Base-by-base conservation (phyloP, 2,888 invertebrate species). In the Andrena hattorfiana region DNA sequence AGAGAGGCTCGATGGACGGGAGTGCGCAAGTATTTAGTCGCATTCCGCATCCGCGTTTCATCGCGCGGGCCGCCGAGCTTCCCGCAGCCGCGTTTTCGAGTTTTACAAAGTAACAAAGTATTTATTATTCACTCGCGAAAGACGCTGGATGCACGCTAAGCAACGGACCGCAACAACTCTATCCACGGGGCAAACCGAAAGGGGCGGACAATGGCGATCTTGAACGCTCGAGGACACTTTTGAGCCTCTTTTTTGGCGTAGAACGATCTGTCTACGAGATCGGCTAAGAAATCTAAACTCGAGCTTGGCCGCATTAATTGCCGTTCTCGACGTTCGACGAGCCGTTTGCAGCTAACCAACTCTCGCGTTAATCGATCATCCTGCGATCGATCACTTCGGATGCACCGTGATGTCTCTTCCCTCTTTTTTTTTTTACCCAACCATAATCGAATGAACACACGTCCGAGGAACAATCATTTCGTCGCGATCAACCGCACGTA, bases 21-120 rank as follows among this genome's bases (percentile, higher is more conserved):
- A 8, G 20, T n/a, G 20, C 51, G 2, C n/a, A 8, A 20, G 4
- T 16, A 16, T 20, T 20, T 20, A 8, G 0, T 51, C 20, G n/a
- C 51, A 51, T 20, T 6, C 51, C 51, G 51, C 20, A 7, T 51
- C 20, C 51, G 20, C 7, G 51, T 20, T 51, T 5, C 51, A 42
- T 20, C 56, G 8, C 10, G 56, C 56, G 56, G 4, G n/a, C 0
- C 3, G n/a, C 13, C n/a, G 16, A 28, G 23, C 7, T 42, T 23
- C 56, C n/a, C 7, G 49, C 62, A 42, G 73, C 76, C 73, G 76
- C 69, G 54, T 86, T 91, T 89, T 90, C 92, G 92, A 91, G 92
- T 92, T 93, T 93, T 92, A 92, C 83, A 90, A 88, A 86, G 86
- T 90, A 91, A 90, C 87, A 84, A 90, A 91, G 88, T 92, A 93